These are phyloP conservation scores for Silurus lanzhouensis DNA, from an alignment of 2,797 vertebrate genomes.

Conservation along the genomic window DNA sequence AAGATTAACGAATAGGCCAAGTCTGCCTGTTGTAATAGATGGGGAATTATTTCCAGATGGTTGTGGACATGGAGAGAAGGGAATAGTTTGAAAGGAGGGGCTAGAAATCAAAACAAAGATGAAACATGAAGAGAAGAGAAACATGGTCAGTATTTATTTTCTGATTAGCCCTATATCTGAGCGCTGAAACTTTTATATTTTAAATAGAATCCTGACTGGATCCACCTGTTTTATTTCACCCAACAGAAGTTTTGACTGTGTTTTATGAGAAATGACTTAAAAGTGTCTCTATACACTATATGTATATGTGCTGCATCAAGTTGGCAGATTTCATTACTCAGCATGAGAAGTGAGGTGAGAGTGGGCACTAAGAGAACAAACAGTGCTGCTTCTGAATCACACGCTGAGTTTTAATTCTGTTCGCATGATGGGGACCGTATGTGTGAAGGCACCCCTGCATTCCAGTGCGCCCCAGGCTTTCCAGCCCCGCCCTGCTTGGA, in stretches of 20 bases:
- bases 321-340: conserved; percentile 41
- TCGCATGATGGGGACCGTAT: conserved; percentile 57
- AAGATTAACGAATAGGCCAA: conserved; percentile 58
- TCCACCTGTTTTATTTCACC: background rate
- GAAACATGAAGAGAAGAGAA: conserved; percentile 5
- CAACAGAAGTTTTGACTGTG: background rate
- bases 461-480: conserved; percentile 38
- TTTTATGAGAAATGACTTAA: background rate
- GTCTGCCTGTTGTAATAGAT: conserved; percentile 50
- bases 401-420: conserved; percentile 57
- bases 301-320: background rate
- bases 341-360: conserved; percentile 53
- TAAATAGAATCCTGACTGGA: background rate
- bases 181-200: background rate
- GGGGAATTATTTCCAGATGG: conserved; percentile 60
- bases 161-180: background rate
- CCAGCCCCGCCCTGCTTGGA: conserved; percentile 41
- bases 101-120: conserved; percentile 35
- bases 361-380: conserved; percentile 55
- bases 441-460: conserved; percentile 52
- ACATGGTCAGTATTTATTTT: conserved; percentile 1
- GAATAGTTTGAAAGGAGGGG: conserved; percentile 29
- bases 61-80: conserved; percentile 26
- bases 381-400: conserved; percentile 46
- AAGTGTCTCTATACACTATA: background rate